Percentiles rank a stretch among this genome's conserved stretches.
These are phyloP conservation scores for Psophia crepitans DNA, from an alignment of 2,113 vertebrate species.

Conservation along the genomic window DNA sequence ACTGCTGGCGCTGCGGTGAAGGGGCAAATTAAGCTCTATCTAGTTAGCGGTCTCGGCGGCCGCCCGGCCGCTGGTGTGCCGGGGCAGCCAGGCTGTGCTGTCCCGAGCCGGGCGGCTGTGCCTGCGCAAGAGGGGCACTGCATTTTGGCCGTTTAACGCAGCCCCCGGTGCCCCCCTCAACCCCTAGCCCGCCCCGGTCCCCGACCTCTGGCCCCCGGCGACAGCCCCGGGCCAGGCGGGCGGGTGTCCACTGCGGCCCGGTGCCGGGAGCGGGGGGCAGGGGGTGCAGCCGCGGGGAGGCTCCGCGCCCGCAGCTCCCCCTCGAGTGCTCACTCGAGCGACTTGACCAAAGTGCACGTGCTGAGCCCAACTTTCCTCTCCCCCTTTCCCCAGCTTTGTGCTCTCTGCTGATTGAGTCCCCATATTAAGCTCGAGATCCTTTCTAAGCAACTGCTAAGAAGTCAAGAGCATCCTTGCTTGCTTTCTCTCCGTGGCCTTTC, in stretches of 20 bases:
- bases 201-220: no score
- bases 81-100: background rate
- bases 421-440: constrained; percentile 66
- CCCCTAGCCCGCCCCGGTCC: no score
- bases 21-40: background rate
- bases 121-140: background rate
- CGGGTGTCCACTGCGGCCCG: background rate
- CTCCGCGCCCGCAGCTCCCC: background rate
- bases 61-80: background rate
- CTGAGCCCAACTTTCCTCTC: constrained; percentile 37
- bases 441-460: constrained; percentile 74
- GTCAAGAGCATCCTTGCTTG: constrained; percentile 77
- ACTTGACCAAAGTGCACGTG: constrained; percentile 47
- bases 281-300: background rate
- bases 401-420: constrained; percentile 45
- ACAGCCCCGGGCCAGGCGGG: background rate
- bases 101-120: background rate
- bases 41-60: background rate
- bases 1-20: background rate
- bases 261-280: background rate
- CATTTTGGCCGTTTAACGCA: background rate
- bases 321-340: constrained; percentile 4
- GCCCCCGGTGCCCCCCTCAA: background rate
- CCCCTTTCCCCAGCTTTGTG: constrained; percentile 53
- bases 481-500: constrained; percentile 73